Base-by-base conservation (phyloP, 2,113 vertebrate genomes). In the Strix uralensis region DNA sequence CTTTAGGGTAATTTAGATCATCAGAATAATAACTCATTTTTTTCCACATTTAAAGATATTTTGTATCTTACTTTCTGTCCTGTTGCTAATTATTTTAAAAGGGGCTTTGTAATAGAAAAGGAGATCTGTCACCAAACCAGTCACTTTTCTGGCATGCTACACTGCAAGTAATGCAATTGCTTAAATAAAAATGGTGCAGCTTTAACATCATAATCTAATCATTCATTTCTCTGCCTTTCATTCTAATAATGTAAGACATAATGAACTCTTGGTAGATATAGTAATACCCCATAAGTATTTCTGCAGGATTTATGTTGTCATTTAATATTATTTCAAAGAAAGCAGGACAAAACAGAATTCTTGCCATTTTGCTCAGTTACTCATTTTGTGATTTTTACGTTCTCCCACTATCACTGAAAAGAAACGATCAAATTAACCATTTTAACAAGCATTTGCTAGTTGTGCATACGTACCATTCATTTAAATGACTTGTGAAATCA, bases 401-500 rank as follows among this genome's bases (percentile, higher is more conserved):
- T 96, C 84, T 96, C 38, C 52, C 38, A 15, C 67, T 71, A 84
- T 88, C 55, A 44, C 54, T 63, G 69, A 79, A 96, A 96, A 86
- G 74, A 84, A 96, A 90, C 42, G 15, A 96, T 91, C 80, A 78
- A 92, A 95, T 96, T 96, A 95, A 92, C 59, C 66, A 81, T 93
- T 97, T 96, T 97, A 96, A 95, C 94, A 95, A 94, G 94, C 84
- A 86, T 89, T 92, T 79, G 32, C 84, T 92, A 78, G 81, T 96
- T 93, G 40, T n/a, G 36, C 85, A 69, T 86, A 92, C 29, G 11
- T 93, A 72, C 81, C 42, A 42, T 96, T 96, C 73, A 92, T 95
- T 95, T 96, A 93, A 97, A 95, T 92, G 90, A 73, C 74, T 91
- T 77, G 83, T 91, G 90, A 96, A 97, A 97, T 96, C 91, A 95